Evolutionary conservation across 2,888 invertebrate species (phyloP), one percentile per base, ranked within the genome.

Genomic region (Cosmopolites sordidus): DNA sequence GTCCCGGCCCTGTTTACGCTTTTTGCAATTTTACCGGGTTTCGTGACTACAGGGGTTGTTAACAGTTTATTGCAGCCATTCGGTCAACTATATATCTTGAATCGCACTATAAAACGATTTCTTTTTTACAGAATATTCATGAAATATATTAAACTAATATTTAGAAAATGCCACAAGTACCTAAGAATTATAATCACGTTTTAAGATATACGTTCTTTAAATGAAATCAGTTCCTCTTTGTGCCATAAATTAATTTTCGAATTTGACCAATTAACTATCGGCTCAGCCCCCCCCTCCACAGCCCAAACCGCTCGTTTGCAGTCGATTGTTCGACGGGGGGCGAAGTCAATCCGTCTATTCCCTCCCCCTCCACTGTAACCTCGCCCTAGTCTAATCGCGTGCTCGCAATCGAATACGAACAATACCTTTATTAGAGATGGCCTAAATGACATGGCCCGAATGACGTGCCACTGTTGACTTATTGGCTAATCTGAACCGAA

Each of bases 401-500:
- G 5, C 16, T 5, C 4, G 40, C 40, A 16, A 40, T 40, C 40
- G 16, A 14, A 16, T 37, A 49, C 61, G 64, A 64, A 67, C 66
- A 67, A 67, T 66, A 58, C 61, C 64, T 59, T 65, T 67, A 67
- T 64, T 67, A 64, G 64, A 60, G 56, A 55, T 17, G 50, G 59
- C 54, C 60, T 64, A 64, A 68, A 70, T 70, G 68, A 66, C 64
- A 63, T 65, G 66, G 66, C 64, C 65, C 65, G 62, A 55, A 55
- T 56, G 56, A 56, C 56, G 48, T 52, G 29, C 43, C 40, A 55
- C 48, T 73, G 73, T 73, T 73, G 72, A 72, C 72, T 69, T 71
- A 69, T 71, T 70, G 68, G 72, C 68, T 73, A 68, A 73, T 72
- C 73, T 68, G 61, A 60, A 60, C 61, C 59, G 66, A 71, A 71